Conservation (phyloP, 2,113 vertebrate genomes). For the Pachyramphus minor region DNA sequence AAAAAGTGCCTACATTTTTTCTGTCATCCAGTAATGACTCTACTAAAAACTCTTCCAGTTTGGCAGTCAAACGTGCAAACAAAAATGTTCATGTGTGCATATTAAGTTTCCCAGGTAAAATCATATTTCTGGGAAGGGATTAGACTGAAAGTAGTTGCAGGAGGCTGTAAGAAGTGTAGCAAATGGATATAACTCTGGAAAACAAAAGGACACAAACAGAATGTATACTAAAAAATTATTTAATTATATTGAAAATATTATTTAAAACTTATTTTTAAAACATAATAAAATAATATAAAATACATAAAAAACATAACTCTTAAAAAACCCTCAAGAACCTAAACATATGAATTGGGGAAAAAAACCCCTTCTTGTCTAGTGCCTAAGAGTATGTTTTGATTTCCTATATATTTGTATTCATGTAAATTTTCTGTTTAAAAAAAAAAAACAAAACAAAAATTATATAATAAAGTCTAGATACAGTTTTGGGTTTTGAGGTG, state of each 20-base stretch:
- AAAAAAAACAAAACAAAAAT: background rate
- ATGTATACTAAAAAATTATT: background rate
- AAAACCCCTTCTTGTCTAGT: background rate
- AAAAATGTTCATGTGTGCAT: background rate
- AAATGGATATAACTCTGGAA: background rate
- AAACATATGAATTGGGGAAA: background rate
- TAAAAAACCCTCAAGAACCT: background rate
- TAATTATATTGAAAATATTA: background rate
- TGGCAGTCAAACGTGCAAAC: background rate
- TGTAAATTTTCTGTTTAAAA: background rate
- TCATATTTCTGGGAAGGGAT: background rate
- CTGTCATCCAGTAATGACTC: background rate
- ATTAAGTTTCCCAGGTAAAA: background rate
- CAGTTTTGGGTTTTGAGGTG: fast-evolving
- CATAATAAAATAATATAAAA: too few relatives aligned
- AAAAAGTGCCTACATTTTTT: background rate
- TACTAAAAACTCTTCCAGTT: background rate
- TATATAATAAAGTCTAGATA: background rate
- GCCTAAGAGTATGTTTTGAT: background rate
- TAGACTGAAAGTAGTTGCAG: background rate
- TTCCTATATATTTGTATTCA: background rate
- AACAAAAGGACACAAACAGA: background rate
- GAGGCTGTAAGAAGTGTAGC: background rate
- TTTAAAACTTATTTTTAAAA: too few relatives aligned
- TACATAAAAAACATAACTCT: too few relatives aligned